Conservation (phyloP, 2,888 invertebrate species). For the Orgyia antiqua region DNA sequence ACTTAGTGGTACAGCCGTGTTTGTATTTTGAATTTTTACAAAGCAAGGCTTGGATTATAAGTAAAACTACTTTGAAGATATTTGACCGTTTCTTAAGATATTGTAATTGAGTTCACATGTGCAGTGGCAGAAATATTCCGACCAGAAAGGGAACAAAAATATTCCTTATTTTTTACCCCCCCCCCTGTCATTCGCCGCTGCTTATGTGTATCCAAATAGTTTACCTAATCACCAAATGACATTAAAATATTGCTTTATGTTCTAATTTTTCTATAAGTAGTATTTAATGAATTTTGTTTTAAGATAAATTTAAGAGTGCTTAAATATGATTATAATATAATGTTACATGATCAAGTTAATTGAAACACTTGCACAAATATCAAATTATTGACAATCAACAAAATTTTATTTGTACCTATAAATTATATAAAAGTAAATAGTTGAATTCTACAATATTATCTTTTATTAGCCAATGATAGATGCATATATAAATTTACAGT, state of each 20-base stretch:
- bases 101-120: too few relatives aligned
- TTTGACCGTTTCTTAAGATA: too few relatives aligned
- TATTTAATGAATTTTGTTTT: conserved; percentile 15
- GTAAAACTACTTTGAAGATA: too few relatives aligned
- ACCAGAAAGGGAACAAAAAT: too few relatives aligned
- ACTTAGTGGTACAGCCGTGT: conserved; percentile 9
- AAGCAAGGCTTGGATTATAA: conserved; percentile 3
- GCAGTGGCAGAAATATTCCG: too few relatives aligned
- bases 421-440: conserved; percentile 6
- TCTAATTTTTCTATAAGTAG: conserved; percentile 18
- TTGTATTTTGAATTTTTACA: conserved; percentile 2
- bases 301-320: conserved; percentile 29
- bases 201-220: too few relatives aligned
- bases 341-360: conserved; percentile 3
- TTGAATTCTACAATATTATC: not conserved
- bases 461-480: too few relatives aligned
- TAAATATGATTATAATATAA: conserved; percentile 12
- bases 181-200: too few relatives aligned
- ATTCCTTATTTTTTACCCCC: too few relatives aligned
- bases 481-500: conserved; percentile 12
- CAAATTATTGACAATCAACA: conserved; percentile 2
- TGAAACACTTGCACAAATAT: conserved; percentile 22
- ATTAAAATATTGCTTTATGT: conserved; percentile 13
- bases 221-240: conserved; percentile 20
- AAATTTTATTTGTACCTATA: conserved; percentile 7